phyloP scores from a whole-genome alignment of 2,888 invertebrate species.

The Drosophila longiperda region DNA sequence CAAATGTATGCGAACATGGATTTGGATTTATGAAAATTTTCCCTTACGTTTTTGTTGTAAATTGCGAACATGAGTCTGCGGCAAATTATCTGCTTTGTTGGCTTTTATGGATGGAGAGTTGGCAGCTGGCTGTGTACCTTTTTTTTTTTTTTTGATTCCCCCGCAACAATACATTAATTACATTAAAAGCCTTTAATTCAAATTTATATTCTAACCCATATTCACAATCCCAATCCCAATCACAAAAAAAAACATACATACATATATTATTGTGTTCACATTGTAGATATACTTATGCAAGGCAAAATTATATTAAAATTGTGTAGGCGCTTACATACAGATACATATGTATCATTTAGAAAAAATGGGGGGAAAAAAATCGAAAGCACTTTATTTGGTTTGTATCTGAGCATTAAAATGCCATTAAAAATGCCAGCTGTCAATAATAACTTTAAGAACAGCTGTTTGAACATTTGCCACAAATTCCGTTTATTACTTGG shows the following conservation, averaged over 20 bases:
- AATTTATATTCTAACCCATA: constrained; percentile 25
- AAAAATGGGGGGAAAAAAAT: constrained; percentile 26
- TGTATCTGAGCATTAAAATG: constrained; percentile 46
- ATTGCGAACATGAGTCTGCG: not conserved
- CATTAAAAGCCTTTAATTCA: constrained; percentile 41
- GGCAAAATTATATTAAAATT: constrained; percentile 25
- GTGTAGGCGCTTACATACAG: not conserved
- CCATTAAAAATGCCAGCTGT: constrained; percentile 64
- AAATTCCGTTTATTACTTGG: constrained; percentile 23
- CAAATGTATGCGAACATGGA: constrained; percentile 1
- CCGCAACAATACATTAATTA: constrained; percentile 32
- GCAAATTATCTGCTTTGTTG: constrained; percentile 22
- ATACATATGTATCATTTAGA: constrained; percentile 7
- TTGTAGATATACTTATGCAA: constrained; percentile 7
- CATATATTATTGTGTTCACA: constrained; percentile 1
- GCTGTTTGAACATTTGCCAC: constrained; percentile 47
- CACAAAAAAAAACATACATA: constrained; percentile 2
- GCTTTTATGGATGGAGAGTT: constrained; percentile 24
- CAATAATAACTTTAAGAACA: constrained; percentile 44
- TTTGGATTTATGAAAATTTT: constrained; percentile 10
- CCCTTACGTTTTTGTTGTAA: not conserved
- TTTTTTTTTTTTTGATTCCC: constrained; percentile 44
- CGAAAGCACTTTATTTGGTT: constrained; percentile 37
- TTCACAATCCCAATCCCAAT: constrained; percentile 4
- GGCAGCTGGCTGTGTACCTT: constrained; percentile 30